Conservation (phyloP, 1,140 invertebrate genomes). For the Heliconius hewitsoni region DNA sequence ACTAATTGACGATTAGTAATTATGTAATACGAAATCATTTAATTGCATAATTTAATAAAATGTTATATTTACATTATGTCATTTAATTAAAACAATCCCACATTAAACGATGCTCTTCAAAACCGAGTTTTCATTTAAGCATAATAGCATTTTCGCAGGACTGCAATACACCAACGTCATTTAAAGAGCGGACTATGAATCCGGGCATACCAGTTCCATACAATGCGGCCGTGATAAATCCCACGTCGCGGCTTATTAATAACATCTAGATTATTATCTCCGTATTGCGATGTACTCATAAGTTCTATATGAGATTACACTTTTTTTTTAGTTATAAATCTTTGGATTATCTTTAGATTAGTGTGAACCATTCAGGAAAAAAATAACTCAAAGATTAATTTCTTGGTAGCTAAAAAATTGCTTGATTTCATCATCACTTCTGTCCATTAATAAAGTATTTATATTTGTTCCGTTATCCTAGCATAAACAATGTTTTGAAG, state of each 20-base stretch:
- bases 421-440: too few relatives aligned
- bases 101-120: neutral
- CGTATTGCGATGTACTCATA: constrained; percentile 10
- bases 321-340: neutral
- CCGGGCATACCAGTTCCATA: constrained; percentile 38
- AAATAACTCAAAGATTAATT: too few relatives aligned
- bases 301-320: neutral
- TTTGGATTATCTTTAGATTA: neutral
- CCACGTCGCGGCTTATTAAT: constrained; percentile 54
- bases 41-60: too few relatives aligned
- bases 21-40: too few relatives aligned
- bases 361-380: neutral
- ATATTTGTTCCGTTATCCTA: too few relatives aligned
- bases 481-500: too few relatives aligned
- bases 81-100: too few relatives aligned
- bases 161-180: constrained; percentile 40
- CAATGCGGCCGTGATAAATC: constrained; percentile 51
- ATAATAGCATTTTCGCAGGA: neutral
- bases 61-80: too few relatives aligned
- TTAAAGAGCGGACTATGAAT: constrained; percentile 42
- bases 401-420: too few relatives aligned
- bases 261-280: constrained; percentile 51
- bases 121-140: constrained; percentile 2
- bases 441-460: too few relatives aligned
- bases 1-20: too few relatives aligned